A percentile compares a stretch with the other conserved stretches of the same genome.
Evolutionary conservation across 2,797 vertebrate species (phyloP).

Genomic region (Zalophus californianus): DNA sequence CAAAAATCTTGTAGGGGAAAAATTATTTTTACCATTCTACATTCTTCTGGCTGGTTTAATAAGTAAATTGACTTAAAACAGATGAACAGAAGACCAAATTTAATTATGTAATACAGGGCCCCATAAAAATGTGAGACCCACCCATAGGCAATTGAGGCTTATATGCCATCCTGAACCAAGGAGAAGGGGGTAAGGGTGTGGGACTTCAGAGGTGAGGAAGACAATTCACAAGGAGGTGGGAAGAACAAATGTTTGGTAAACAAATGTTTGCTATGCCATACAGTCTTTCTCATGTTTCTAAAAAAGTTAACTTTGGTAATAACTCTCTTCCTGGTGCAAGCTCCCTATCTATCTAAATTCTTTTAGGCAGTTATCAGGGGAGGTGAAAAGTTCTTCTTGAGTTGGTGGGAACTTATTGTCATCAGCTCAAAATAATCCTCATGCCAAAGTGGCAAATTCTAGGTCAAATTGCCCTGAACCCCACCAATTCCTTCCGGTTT

Average conservation of each 20-base stretch:
- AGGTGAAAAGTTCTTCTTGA: background rate
- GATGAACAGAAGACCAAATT: background rate
- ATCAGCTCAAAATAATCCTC: background rate
- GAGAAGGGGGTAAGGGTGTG: background rate
- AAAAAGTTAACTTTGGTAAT: background rate
- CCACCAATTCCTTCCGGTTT: background rate
- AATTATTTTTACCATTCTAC: background rate
- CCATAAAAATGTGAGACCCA: background rate
- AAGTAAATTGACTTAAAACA: background rate
- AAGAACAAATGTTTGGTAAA: background rate
- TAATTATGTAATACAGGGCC: background rate
- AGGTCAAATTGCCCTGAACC: background rate
- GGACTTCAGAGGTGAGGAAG: background rate
- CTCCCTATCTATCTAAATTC: background rate
- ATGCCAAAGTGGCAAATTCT: background rate
- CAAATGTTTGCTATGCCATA: background rate
- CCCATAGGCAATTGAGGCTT: background rate
- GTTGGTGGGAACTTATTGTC: background rate
- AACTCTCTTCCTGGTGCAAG: background rate
- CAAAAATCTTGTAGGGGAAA: background rate
- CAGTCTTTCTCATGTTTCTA: background rate
- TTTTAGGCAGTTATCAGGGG: background rate
- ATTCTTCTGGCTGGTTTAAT: background rate
- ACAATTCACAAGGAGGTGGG: background rate
- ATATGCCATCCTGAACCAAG: background rate